Base-by-base conservation (phyloP, 2,888 invertebrate genomes). In the Cybosia mesomella region DNA sequence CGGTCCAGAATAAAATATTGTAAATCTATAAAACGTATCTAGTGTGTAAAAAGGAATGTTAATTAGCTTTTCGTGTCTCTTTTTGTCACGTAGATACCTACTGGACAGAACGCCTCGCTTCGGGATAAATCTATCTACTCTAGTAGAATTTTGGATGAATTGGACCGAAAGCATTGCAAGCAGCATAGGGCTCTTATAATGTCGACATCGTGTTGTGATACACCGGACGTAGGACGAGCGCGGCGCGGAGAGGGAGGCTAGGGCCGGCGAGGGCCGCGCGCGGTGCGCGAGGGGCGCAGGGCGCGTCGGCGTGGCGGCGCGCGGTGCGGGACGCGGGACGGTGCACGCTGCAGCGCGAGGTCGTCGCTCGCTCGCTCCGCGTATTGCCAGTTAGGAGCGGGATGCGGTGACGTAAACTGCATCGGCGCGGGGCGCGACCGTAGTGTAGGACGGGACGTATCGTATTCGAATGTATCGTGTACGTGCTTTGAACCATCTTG, bases 401-500 rank as follows among this genome's bases (percentile, higher is more conserved):
- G 94, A 95, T 95, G 94, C 94, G 94, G 95, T 94, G 95, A 94
- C 94, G 95, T 94, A 93, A 91, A 91, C 92, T 94, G 95, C 95
- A 95, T 89, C 92, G 94, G 94, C 94, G 90, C 87, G 90, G 90
- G 93, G 94, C 94, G 92, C 89, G 81, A 91, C 88, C 91, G 92
- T 94, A 94, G 93, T 94, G 94, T 94, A 92, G 94, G 90, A 92
- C 95, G 93, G 92, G 92, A 94, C 92, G 92, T 89, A 88, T 92
- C 89, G 92, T 91, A 80, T 87, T 89, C 86, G 84, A 87, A 85
- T 90, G 89, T 90, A 84, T 83, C 81, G 88, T 86, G 89, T 91
- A 90, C 87, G 85, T 92, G 89, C 86, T 76, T 85, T 83, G 86
- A 87, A 90, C 88, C 81, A 87, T 81, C 87, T 84, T 87, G 89